Base-by-base conservation (phyloP, 92 coral and sea anemone species). In the Phymanthus crucifer region DNA sequence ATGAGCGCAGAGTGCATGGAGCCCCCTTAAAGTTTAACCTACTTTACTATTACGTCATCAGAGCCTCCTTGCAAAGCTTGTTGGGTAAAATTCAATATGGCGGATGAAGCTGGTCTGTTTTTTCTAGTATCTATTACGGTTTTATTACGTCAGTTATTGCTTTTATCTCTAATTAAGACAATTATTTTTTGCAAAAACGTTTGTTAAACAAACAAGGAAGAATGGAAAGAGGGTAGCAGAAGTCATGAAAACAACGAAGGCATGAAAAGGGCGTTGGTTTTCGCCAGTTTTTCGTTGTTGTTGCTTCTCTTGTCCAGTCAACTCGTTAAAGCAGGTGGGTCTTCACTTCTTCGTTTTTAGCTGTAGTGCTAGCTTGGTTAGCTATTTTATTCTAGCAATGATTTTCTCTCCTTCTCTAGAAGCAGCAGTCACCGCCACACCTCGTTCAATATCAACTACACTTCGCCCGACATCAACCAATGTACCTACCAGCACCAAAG, bases 41-140 rank as follows among this genome's bases (percentile, higher is more conserved):
- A 32, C 16, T 32, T 29, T 47, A 13, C 54, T 14, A 37, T 32
- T 2, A 43, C 66, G 78, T 32, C 34, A 17, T 68, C 70, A 54
- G 26, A 32, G 46, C 40, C 17, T 35, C 24, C 47, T 13, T 40
- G 36, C 40, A 34, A 31, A 31, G 71, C 52, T 50, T 76, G 18
- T 21, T 76, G 80, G 80, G 80, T 50, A 58, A 58, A 76, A 76
- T 76, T 50, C 70, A 76, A 76, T 10, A 76, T 76, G 80, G 80
- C 71, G 70, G 70, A 54, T 29, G 64, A 54, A 23, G 64, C 10
- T 54, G 29, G 24, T 76, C 27, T 68, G 80, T 71, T 76, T 36
- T 1, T 52, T 58, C 32, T 76, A 3, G 68, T 14, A 24, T 16
- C 33, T 26, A 48, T 33, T 3, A 10, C 2, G 32, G 3, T 52